Evolutionary conservation across 2,113 vertebrate genomes (phyloP), one percentile per base, ranked within the genome.

Genomic region (Pangasianodon hypophthalmus): DNA sequence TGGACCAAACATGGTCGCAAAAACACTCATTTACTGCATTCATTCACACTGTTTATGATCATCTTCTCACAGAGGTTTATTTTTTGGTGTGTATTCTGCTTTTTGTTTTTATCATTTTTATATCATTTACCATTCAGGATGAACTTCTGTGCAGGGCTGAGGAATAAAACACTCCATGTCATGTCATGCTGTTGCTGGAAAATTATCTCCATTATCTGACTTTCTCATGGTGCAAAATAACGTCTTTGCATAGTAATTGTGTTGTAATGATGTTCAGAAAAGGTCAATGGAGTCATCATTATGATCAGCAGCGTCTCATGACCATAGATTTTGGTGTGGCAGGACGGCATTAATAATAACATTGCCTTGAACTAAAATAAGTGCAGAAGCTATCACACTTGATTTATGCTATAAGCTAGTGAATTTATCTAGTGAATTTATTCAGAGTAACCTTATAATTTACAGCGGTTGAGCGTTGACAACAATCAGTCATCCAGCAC

Each of bases 1-100:
- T 54, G 29, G 86, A 73, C 64, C n/a, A 87, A 79, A 62, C 54
- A 32, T 75, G 54, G 86, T 64, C 86, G 84, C 44, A 11, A 9
- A 41, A 46, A 89, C 56, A 52, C 86, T 29, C 26, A 41, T 24
- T 75, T 14, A 52, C 19, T 7, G 54, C 71, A 24, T 32, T 75
- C 56, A 14, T 50, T 88, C 21, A 19, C 80, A 32, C 37, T 62
- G 60, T 44, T 18, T 84, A 64, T 41, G 10, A 32, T 85, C 32
- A 11, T 64, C 32, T 50, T 88, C 62, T 24, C 64, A 52, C 18
- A 41, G 52, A 41, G 26, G 14, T 29, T 44, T 83, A 29, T 50
- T 46, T 16, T 6, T 16, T 37, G 41, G 6, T 52, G n/a, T 75
- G 18, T 54, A 58, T 58, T n/a, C 21, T 73, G 21, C 7, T 48